These are phyloP conservation scores for Drosophila setifemur DNA, from an alignment of 1,140 invertebrate species.

Conservation along the genomic window DNA sequence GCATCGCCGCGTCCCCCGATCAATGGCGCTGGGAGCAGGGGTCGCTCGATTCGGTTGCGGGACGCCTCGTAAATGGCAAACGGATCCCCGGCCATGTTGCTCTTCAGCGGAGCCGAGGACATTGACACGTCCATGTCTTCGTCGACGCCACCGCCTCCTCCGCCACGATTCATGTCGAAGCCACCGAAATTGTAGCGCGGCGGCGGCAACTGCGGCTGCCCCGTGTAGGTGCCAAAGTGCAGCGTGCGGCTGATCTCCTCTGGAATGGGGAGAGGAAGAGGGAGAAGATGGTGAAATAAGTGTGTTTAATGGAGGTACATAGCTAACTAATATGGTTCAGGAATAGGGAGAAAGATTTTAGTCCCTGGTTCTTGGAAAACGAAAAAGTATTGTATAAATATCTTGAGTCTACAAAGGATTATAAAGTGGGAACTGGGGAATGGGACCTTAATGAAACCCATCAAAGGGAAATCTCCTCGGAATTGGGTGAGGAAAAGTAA, in stretches of 20 bases:
- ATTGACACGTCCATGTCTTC: conserved; percentile 49
- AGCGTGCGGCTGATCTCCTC: conserved; percentile 60
- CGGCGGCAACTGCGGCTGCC: conserved; percentile 20
- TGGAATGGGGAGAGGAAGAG: conserved; percentile 7
- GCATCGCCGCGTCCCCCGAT: conserved; percentile 20
- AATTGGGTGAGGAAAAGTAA: no score
- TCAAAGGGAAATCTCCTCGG: no score
- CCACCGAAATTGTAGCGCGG: conserved; percentile 14
- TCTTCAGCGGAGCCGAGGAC: conserved; percentile 4
- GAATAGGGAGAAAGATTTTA: no score
- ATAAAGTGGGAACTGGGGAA: no score
- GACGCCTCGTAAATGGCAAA: conserved; percentile 75
- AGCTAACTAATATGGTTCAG: no score
- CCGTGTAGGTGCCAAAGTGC: conserved; percentile 48
- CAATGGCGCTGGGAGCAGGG: conserved; percentile 30
- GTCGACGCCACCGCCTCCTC: no score
- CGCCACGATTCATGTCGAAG: conserved; percentile 36
- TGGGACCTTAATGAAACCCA: no score
- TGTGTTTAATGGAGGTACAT: no score
- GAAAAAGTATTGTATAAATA: no score
- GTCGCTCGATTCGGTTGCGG: conserved; percentile 58
- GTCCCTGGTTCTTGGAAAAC: no score
- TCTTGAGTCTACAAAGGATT: no score
- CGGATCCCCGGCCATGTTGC: conserved; percentile 45
- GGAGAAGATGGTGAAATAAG: no score